These are phyloP conservation scores for Taeniopygia guttata DNA, from an alignment of 2,797 vertebrate species.

Conservation along the genomic window DNA sequence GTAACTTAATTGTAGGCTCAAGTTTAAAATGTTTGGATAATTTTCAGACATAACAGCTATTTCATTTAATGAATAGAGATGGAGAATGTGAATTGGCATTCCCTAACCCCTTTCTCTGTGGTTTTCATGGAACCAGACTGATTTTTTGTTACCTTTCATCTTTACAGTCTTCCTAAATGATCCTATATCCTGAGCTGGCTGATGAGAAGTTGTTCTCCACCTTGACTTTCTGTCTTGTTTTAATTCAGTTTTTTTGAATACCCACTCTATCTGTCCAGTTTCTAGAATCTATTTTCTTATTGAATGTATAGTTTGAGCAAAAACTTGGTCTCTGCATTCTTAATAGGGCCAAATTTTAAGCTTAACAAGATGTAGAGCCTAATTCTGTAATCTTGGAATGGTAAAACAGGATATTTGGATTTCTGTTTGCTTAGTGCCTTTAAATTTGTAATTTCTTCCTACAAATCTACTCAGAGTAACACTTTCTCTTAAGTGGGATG, in stretches of 20 bases:
- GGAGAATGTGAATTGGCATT: neutral
- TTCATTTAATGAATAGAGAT: neutral
- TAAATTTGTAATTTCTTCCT: neutral
- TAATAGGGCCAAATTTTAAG: neutral
- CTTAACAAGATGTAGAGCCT: neutral
- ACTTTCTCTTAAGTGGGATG: neutral
- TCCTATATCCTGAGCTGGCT: neutral
- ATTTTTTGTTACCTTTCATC: neutral
- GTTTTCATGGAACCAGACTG: neutral
- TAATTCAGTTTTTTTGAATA: neutral
- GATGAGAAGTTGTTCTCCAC: neutral
- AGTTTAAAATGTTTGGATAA: neutral
- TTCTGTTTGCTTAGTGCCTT: neutral
- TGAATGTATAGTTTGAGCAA: neutral
- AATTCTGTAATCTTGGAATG: neutral
- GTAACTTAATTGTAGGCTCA: neutral
- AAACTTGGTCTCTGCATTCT: neutral
- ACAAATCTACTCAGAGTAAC: neutral
- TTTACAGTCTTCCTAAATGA: neutral
- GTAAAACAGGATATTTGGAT: neutral
- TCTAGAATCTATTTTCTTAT: neutral
- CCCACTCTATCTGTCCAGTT: neutral
- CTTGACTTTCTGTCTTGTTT: neutral
- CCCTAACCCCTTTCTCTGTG: rapidly evolving
- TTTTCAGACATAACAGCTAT: neutral